A percentile compares a stretch with the other conserved stretches of the same genome.
phyloP scores from a whole-genome alignment of 1,140 invertebrate genomes.

The Temnothorax curvispinosus region DNA sequence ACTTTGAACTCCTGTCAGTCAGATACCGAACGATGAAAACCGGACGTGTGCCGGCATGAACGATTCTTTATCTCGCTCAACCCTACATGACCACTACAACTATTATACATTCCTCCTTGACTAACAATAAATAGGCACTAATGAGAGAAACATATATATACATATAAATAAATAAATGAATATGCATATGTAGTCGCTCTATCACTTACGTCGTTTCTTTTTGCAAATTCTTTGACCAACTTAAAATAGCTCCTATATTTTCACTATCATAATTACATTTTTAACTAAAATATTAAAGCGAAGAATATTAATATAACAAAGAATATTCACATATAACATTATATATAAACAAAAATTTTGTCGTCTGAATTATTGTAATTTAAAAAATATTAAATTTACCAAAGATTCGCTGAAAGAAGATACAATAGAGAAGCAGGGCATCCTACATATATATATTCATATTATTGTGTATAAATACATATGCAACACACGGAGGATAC shows the following conservation, averaged over 20 bases:
- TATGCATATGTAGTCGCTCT: constrained; percentile 4
- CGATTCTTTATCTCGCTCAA: constrained; percentile 81
- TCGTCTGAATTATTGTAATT: neutral
- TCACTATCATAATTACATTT: constrained; percentile 1
- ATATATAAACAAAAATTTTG: neutral
- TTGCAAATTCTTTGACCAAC: neutral
- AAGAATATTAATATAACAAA: neutral
- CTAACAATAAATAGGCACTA: constrained; percentile 83
- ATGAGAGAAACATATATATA: constrained; percentile 79
- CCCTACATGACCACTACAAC: constrained; percentile 79
- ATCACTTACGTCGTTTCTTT: neutral
- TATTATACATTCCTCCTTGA: constrained; percentile 84
- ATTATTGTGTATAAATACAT: constrained; percentile 43
- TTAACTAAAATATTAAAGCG: neutral
- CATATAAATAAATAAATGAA: constrained; percentile 45
- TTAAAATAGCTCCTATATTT: neutral
- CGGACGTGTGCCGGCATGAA: constrained; percentile 74
- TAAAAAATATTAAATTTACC: neutral
- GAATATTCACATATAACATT: constrained; percentile 2
- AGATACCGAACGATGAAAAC: constrained; percentile 77
- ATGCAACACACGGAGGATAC: neutral
- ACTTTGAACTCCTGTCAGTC: constrained; percentile 48
- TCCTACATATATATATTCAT: constrained; percentile 10
- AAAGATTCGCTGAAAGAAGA: constrained; percentile 2
- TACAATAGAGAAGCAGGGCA: neutral